phyloP scores from a whole-genome alignment of 2,888 invertebrate species.

The Hymenopus coronatus region DNA sequence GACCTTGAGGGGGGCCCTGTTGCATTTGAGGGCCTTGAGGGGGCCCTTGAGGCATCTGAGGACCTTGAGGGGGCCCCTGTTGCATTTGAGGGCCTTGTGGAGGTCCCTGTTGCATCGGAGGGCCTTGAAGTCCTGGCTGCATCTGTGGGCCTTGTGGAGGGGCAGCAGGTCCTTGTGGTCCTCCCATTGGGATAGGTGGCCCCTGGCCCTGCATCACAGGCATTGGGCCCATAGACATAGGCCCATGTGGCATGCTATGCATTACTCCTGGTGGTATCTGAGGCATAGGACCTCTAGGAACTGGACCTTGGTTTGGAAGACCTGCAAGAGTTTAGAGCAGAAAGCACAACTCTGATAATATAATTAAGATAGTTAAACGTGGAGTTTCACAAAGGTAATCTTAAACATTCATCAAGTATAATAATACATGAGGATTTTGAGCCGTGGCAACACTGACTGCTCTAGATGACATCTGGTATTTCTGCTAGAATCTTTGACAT shows the following conservation, averaged over 20 bases:
- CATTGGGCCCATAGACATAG: constrained; percentile 4
- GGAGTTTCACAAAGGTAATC: too few species aligned
- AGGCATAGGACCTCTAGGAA: not conserved
- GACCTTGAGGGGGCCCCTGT: constrained; percentile 17
- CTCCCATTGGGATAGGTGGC: not conserved
- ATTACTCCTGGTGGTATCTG: not conserved
- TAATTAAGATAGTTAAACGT: not conserved
- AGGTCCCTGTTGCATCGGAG: constrained; percentile 39
- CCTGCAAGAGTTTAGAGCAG: not conserved
- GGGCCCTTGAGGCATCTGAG: not conserved
- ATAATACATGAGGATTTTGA: too few species aligned
- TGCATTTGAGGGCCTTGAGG: constrained; percentile 20
- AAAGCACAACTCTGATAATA: not conserved
- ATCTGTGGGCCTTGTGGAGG: constrained; percentile 41
- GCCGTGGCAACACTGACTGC: too few species aligned
- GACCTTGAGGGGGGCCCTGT: constrained; percentile 42
- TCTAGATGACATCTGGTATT: too few species aligned
- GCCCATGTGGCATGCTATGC: not conserved
- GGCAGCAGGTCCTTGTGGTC: constrained; percentile 40
- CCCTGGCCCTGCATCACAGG: constrained; percentile 28
- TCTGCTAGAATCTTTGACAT: too few species aligned
- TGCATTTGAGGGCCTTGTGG: constrained; percentile 34
- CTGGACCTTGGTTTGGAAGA: not conserved
- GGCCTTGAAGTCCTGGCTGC: constrained; percentile 41
- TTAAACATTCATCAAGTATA: too few species aligned